These are phyloP conservation scores for Graphium colonna DNA, from an alignment of 2,888 invertebrate genomes.

Conservation along the genomic window DNA sequence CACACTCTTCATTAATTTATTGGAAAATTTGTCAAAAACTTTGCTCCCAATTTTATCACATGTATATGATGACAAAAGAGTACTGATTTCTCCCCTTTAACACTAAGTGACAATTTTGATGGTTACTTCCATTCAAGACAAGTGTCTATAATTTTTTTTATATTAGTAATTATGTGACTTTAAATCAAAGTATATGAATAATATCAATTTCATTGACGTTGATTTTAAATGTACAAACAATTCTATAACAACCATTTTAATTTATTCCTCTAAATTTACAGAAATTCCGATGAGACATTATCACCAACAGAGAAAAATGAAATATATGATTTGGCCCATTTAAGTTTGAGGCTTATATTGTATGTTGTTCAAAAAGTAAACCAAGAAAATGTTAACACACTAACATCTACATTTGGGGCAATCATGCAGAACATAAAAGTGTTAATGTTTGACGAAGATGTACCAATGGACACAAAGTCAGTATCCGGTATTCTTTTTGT, in stretches of 20 bases:
- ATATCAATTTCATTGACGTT: too few relatives aligned
- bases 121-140: too few relatives aligned
- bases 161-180: too few relatives aligned
- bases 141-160: too few relatives aligned
- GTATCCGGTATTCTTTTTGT: constrained; percentile 81
- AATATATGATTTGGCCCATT: constrained; percentile 52
- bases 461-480: constrained; percentile 83
- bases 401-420: constrained; percentile 34
- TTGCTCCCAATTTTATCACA: too few relatives aligned
- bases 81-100: too few relatives aligned
- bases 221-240: too few relatives aligned
- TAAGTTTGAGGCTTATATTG: constrained; percentile 47
- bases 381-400: constrained; percentile 27
- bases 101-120: too few relatives aligned
- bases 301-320: constrained; percentile 62
- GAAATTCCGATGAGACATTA: constrained; percentile 36
- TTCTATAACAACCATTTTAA: neutral
- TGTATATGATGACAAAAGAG: too few relatives aligned
- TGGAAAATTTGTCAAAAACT: too few relatives aligned
- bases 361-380: constrained; percentile 52
- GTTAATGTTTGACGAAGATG: constrained; percentile 65
- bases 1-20: too few relatives aligned
- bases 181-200: too few relatives aligned
- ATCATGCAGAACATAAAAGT: constrained; percentile 42
- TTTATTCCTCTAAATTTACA: constrained; percentile 35